Conservation (phyloP, 2,113 vertebrate species). For the Notothenia rossii region DNA sequence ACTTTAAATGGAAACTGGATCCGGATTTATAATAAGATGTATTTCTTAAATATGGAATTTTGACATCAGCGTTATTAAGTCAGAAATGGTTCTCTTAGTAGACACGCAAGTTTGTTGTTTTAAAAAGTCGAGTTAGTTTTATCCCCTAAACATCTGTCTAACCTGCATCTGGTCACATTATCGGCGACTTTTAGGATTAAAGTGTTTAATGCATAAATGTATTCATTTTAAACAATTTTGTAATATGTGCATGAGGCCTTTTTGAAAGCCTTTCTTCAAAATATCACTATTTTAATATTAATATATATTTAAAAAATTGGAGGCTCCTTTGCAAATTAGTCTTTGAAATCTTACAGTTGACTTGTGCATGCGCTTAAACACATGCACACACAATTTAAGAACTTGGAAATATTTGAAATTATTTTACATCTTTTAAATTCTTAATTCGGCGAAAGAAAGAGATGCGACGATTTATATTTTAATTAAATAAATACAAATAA, state of each 20-base stretch:
- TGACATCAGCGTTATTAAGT: background rate
- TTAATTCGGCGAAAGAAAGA: background rate
- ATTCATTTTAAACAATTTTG: background rate
- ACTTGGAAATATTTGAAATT: constrained; percentile 4
- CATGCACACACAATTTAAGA: background rate
- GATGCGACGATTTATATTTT: rapidly evolving
- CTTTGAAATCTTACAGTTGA: constrained; percentile 14
- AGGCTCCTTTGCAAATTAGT: background rate
- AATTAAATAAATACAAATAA: background rate
- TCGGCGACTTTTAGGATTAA: constrained; percentile 36
- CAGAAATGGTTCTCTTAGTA: background rate
- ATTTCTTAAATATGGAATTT: background rate
- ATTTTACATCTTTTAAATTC: background rate
- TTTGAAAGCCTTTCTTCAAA: constrained; percentile 17
- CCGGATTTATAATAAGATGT: background rate
- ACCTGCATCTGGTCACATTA: constrained; percentile 8
- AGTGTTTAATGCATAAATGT: background rate
- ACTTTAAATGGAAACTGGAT: background rate
- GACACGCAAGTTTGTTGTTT: background rate
- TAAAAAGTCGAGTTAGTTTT: constrained; percentile 23
- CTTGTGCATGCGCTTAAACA: constrained; percentile 10
- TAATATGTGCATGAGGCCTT: constrained; percentile 50
- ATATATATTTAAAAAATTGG: background rate
- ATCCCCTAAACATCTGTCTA: background rate
- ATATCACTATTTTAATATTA: background rate